Base-by-base conservation (phyloP, 2,113 vertebrate genomes). In the Malaclemys terrapin region DNA sequence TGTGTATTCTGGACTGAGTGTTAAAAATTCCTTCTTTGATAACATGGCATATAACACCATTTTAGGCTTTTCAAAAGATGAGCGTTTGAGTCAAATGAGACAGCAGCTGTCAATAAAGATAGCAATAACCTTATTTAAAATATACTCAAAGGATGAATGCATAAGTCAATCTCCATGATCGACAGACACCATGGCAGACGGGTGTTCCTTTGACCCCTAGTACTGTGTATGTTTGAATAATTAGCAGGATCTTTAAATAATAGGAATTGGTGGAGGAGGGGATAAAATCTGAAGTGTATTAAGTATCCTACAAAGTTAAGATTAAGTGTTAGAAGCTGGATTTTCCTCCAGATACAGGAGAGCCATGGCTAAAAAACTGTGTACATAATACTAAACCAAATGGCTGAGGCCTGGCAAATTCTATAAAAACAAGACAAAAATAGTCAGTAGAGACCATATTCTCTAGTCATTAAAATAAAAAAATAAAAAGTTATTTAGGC, bases 391-490 rank as follows among this genome's bases (percentile, higher is more conserved):
- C 96, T 91, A 97, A 91, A 96, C 86, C 96, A 91, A 97, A 20
- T 96, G 89, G 90, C 92, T 91, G 96, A 82, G 94, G 90, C 96
- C 93, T 98, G 93, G 93, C 59, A 97, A 98, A 97, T 93, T 95
- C 94, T 97, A 96, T 90, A 94, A 97, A 97, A 97, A 97, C 90
- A 97, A 96, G 84, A 93, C 87, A 96, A 97, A 97, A 96, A 95
- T 91, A 94, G 92, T 97, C 87, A 95, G 92, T 90, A 93, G 90
- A 97, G 95, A 96, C 95, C 78, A 91, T 95, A 97, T 92, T 98
- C 93, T 97, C 80, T 97, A 88, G 96, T 97, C 94, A 96, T 96
- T 98, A 98, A 97, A 96, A 93, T 95, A 93, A 96, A 96, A 52
- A 97, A 96, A 97, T 91, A 95, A 94, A 93, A 95, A 83, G 49